Conservation (phyloP, 2,888 invertebrate genomes). For the Ichneumoninae sp. region DNA sequence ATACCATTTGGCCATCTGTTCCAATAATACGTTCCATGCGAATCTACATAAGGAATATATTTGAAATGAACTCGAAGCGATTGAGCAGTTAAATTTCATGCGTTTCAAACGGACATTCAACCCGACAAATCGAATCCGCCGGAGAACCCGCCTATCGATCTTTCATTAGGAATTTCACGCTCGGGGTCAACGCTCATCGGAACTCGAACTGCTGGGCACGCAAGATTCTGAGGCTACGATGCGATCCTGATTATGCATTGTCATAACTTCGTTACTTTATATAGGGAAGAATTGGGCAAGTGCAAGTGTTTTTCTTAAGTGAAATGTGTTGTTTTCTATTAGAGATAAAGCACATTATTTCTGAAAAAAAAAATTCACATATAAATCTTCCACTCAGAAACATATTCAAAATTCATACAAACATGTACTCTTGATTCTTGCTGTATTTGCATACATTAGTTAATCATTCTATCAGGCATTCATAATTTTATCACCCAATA, state of each 20-base stretch:
- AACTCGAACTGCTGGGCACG: conserved; percentile 6
- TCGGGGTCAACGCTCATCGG: conserved; percentile 54
- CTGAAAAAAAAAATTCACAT: too few species aligned
- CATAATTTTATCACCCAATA: too few species aligned
- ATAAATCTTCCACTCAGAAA: too few species aligned
- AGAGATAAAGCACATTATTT: too few species aligned
- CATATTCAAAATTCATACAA: too few species aligned
- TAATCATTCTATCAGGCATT: too few species aligned
- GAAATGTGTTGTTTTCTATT: too few species aligned
- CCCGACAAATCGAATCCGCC: not conserved
- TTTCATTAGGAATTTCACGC: conserved; percentile 50
- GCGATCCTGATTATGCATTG: not conserved
- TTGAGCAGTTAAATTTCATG: not conserved
- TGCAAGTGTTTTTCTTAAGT: too few species aligned
- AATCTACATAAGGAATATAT: not conserved
- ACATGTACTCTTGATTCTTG: too few species aligned
- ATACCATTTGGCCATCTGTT: conserved; percentile 2
- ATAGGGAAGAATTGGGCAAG: not conserved
- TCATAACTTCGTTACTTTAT: not conserved
- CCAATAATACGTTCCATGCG: not conserved
- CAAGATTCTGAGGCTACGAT: not conserved
- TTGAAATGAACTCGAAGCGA: not conserved
- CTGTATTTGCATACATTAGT: too few species aligned
- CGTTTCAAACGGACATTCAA: not conserved
- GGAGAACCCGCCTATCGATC: conserved; percentile 39